These are phyloP conservation scores for Seriola aureovittata DNA, from an alignment of 2,113 vertebrate species.

Conservation along the genomic window DNA sequence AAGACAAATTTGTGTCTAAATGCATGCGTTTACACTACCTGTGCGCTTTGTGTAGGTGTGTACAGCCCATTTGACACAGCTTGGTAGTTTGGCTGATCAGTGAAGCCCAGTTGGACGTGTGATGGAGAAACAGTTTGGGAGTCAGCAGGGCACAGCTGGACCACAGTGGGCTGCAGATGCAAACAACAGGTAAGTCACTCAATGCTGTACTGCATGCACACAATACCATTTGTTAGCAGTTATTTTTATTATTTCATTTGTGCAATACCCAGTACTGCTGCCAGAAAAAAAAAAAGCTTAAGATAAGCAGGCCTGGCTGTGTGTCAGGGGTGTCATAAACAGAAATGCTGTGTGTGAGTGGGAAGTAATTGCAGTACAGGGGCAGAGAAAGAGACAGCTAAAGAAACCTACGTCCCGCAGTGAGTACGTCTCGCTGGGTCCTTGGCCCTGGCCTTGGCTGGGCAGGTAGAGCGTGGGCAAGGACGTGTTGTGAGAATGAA, in stretches of 20 bases:
- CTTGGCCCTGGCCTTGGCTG: constrained; percentile 80
- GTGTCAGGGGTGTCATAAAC: constrained; percentile 16
- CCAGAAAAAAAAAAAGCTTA: constrained; percentile 16
- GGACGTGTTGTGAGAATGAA: constrained; percentile 89
- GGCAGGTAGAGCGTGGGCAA: constrained; percentile 89
- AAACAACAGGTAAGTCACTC: constrained; percentile 56
- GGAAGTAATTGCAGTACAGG: constrained; percentile 8
- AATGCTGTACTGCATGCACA: constrained; percentile 25
- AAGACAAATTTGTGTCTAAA: neutral
- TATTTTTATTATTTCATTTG: constrained; percentile 33
- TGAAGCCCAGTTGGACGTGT: constrained; percentile 83
- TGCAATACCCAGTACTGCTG: neutral
- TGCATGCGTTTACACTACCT: constrained; percentile 73
- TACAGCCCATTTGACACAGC: constrained; percentile 84
- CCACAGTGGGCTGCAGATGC: constrained; percentile 67
- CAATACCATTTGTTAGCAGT: constrained; percentile 7
- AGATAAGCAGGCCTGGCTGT: constrained; percentile 19
- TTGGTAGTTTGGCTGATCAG: constrained; percentile 77
- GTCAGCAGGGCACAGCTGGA: constrained; percentile 76
- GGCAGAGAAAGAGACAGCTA: constrained; percentile 1
- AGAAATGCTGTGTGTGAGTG: constrained; percentile 32
- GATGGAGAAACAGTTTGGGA: constrained; percentile 78
- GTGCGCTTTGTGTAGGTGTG: constrained; percentile 70
- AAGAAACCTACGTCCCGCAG: constrained; percentile 74
- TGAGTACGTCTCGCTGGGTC: constrained; percentile 62